A percentile compares a stretch with the other conserved stretches of the same genome.
These are phyloP conservation scores for Aculops lycopersici DNA, from an alignment of 1,140 invertebrate species.

Conservation along the genomic window DNA sequence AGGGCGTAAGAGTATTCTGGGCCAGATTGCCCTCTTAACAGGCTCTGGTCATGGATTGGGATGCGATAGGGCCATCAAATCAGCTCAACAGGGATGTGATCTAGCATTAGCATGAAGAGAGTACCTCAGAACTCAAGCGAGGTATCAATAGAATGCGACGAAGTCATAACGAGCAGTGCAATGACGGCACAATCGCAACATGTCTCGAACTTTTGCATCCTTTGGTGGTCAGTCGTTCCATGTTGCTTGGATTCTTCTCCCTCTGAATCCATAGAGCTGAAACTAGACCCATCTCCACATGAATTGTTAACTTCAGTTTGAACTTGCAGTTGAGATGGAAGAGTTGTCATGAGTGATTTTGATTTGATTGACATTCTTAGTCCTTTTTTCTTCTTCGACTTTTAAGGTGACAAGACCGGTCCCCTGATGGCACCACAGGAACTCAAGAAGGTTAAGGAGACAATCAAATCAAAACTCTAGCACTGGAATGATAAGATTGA, in stretches of 20 bases:
- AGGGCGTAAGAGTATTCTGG: constrained; percentile 5
- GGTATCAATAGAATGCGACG: constrained; percentile 15
- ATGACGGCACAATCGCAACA: constrained; percentile 57
- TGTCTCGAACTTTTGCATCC: constrained; percentile 55
- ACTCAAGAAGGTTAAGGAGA: constrained; percentile 56
- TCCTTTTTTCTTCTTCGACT: constrained; percentile 6
- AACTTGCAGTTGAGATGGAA: constrained; percentile 6
- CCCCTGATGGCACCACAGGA: constrained; percentile 80
- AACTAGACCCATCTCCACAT: neutral
- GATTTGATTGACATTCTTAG: constrained; percentile 2
- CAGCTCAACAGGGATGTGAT: constrained; percentile 3
- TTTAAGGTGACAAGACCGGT: constrained; percentile 30
- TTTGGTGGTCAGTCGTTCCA: constrained; percentile 11
- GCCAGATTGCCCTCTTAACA: constrained; percentile 10
- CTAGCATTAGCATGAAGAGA: constrained; percentile 19
- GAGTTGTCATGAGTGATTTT: constrained; percentile 3
- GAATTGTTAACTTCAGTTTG: constrained; percentile 5
- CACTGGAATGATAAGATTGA: constrained; percentile 58
- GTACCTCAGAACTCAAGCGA: constrained; percentile 5
- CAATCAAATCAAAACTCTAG: constrained; percentile 76
- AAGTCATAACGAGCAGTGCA: constrained; percentile 64
- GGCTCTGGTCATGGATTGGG: constrained; percentile 11
- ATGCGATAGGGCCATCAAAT: constrained; percentile 9
- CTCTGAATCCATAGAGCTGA: constrained; percentile 40
- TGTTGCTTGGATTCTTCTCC: constrained; percentile 33